Base-by-base conservation (phyloP, 2,797 vertebrate species). In the Galago senegalensis region DNA sequence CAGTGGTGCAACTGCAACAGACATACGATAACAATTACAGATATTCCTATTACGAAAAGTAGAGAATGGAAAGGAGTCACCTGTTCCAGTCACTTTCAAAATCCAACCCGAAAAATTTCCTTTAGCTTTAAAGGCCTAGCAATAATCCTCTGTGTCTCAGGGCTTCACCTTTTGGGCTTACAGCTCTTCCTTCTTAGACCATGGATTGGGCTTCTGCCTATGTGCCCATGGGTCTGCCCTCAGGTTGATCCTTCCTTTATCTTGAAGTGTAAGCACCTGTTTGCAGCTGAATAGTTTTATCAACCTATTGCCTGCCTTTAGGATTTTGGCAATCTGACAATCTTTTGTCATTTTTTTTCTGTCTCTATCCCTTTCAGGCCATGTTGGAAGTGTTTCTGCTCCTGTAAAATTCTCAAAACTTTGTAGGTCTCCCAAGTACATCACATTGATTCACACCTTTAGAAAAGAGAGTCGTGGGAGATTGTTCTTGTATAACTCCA, bases 351-450 rank as follows among this genome's bases (percentile, higher is more conserved):
- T 86, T 94, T 88, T 77, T 77, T 49, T 77, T n/a, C 25, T 53
- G 2, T 76, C 61, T 93, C 49, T 63, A 12, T 34, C 9, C 11
- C 14, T 81, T 94, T 53, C 6, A 18, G 49, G n/a, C 46, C 53
- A 93, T 56, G 23, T 25, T 70, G 27, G 17, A 92, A 90, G 56
- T 79, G 23, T 87, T 97, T 95, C 80, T 94, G 27, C 17, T 83
- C 37, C 27, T 80, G 37, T 40, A 77, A 29, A 46, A 63, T 85
- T 73, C 58, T 92, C 37, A 60, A 82, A 93, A 29, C 8, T 34
- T 34, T 29, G 27, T 89, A 8, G 25, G 34, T 25, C 58, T 92
- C 82, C 69, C 21, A 5, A 63, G 1, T 84, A 49, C 21, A 18
- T 84, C 87, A 73, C 49, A 84, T 92, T 53, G 53, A 92, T 88